A percentile compares a stretch with the other conserved stretches of the same genome.
These are phyloP conservation scores for Heliconius aoede DNA, from an alignment of 2,888 invertebrate genomes.

Conservation along the genomic window DNA sequence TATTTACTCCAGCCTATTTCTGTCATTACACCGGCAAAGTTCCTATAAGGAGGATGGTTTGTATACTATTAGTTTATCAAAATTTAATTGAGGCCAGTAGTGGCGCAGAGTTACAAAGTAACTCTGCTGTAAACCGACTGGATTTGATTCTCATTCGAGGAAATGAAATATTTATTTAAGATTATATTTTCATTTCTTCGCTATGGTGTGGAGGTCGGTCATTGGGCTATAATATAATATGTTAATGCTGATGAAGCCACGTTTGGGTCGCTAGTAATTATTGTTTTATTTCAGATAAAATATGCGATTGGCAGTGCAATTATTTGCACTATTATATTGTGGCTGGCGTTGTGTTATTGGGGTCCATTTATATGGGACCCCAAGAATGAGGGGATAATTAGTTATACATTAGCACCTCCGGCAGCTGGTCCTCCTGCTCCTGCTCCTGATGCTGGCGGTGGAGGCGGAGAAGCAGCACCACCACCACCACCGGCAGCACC, in stretches of 20 bases:
- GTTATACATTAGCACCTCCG: conserved; percentile 28
- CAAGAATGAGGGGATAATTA: conserved; percentile 44
- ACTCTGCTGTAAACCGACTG: no score
- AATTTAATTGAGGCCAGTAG: no score
- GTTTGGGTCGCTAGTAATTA: no score
- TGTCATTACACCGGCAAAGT: conserved; percentile 63
- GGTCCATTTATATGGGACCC: conserved; percentile 53
- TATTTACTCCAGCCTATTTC: conserved; percentile 65
- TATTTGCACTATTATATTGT: conserved; percentile 55
- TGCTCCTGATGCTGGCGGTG: conserved; percentile 10
- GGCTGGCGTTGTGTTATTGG: conserved; percentile 51
- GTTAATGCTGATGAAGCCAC: no score
- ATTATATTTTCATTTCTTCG: no score
- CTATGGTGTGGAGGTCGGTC: no score
- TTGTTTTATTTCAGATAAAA: conserved; percentile 49
- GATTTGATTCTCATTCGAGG: no score
- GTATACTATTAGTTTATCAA: conserved; percentile 14
- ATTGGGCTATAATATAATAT: no score
- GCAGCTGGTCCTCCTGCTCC: conserved; percentile 41
- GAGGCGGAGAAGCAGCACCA: background rate
- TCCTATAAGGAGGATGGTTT: conserved; percentile 61
- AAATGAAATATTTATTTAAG: no score
- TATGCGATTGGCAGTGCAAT: conserved; percentile 54
- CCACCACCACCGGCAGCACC: background rate
- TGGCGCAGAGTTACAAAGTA: no score